Percentiles rank a stretch among this genome's conserved stretches.
These are phyloP conservation scores for Halictus ligatus DNA, from an alignment of 2,888 invertebrate genomes.

Conservation along the genomic window DNA sequence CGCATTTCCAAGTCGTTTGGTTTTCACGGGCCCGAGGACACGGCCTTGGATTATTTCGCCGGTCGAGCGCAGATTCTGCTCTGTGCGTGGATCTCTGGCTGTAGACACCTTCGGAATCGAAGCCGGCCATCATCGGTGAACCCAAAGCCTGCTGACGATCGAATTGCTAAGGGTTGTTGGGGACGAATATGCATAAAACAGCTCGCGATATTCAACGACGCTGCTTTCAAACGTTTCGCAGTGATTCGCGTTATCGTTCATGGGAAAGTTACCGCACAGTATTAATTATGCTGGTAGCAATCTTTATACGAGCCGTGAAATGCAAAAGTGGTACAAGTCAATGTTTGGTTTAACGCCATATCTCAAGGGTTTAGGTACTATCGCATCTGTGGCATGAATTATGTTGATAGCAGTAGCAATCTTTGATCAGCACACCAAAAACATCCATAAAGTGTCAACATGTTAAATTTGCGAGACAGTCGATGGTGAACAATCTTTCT, in stretches of 20 bases:
- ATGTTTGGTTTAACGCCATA: neutral
- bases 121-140: neutral
- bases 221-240: neutral
- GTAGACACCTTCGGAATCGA: neutral
- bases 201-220: neutral
- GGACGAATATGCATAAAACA: neutral
- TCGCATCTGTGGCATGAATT: too few relatives aligned
- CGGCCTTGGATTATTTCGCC: conserved; percentile 9
- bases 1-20: conserved; percentile 33
- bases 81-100: neutral
- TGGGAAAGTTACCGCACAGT: neutral
- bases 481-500: neutral
- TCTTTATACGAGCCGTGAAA: neutral
- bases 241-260: neutral
- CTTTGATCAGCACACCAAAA: neutral
- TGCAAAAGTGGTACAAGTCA: neutral
- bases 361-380: too few relatives aligned
- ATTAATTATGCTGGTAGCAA: neutral
- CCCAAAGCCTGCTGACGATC: neutral
- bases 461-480: neutral
- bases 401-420: too few relatives aligned
- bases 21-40: conserved; percentile 3
- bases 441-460: neutral
- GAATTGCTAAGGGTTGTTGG: neutral
- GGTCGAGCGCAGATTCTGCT: conserved; percentile 11